A percentile compares a stretch with the other conserved stretches of the same genome.
Evolutionary conservation across 2,888 invertebrate genomes (phyloP).

Genomic region (Xylota segnis): DNA sequence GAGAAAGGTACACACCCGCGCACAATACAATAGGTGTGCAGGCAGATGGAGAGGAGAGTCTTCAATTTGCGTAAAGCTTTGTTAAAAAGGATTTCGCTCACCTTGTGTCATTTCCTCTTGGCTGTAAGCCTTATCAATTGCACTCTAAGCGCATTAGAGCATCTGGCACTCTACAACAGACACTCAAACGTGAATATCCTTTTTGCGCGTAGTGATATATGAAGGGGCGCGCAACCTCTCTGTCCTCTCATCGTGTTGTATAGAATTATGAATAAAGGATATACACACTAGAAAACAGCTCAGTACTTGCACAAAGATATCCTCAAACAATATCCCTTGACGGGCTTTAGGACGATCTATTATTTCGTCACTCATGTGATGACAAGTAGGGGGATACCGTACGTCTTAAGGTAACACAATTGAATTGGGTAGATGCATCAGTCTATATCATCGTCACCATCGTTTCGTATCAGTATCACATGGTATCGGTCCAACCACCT

Average conservation of each 20-base stretch:
- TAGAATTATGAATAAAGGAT: constrained; percentile 64
- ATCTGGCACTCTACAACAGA: constrained; percentile 67
- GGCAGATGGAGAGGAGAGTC: constrained; percentile 31
- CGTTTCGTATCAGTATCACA: constrained; percentile 38
- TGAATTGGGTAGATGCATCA: constrained; percentile 50
- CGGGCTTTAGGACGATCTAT: constrained; percentile 61
- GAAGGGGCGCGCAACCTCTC: constrained; percentile 43
- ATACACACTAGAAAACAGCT: constrained; percentile 33
- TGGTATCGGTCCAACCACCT: constrained; percentile 26
- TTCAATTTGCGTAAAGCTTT: constrained; percentile 69
- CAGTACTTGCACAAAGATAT: constrained; percentile 39
- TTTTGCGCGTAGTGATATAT: constrained; percentile 44
- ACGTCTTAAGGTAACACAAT: constrained; percentile 43
- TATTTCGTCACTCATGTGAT: constrained; percentile 65
- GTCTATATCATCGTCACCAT: constrained; percentile 40
- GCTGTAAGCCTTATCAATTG: constrained; percentile 72
- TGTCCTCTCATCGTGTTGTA: constrained; percentile 4
- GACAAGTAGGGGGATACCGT: constrained; percentile 43
- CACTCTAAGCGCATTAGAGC: constrained; percentile 73
- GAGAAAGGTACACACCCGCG: neutral
- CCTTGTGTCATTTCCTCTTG: constrained; percentile 49
- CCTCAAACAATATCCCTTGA: constrained; percentile 68
- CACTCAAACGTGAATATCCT: constrained; percentile 62
- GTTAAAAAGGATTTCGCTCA: constrained; percentile 58
- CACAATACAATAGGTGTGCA: constrained; percentile 42